Evolutionary conservation across 2,888 invertebrate genomes (phyloP).

Genomic region (Julus scanicus): DNA sequence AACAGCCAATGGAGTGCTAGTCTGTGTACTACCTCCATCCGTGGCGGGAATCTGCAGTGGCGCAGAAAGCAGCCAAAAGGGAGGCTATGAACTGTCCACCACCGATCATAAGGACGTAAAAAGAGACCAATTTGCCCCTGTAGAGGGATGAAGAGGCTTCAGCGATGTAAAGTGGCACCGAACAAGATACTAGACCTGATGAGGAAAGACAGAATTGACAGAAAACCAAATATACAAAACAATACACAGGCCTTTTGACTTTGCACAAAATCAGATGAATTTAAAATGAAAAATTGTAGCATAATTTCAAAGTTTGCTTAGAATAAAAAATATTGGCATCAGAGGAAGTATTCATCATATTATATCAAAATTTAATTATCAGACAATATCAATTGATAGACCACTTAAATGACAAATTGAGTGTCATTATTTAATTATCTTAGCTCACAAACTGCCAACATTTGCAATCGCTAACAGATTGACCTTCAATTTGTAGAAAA

Average conservation of each 20-base stretch:
- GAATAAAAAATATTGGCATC: too few species aligned
- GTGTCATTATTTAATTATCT: too few species aligned
- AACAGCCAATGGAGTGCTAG: constrained; percentile 26
- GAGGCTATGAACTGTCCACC: constrained; percentile 57
- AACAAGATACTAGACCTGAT: constrained; percentile 56
- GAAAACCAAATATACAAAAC: constrained; percentile 20
- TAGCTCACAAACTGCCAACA: too few species aligned
- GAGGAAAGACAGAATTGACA: constrained; percentile 36
- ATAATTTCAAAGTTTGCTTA: too few species aligned
- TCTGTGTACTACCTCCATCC: constrained; percentile 57
- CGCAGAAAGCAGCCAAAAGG: constrained; percentile 53
- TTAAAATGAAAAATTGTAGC: too few species aligned
- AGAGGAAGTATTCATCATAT: too few species aligned
- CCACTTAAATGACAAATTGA: too few species aligned
- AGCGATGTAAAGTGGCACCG: constrained; percentile 60
- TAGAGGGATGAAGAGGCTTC: constrained; percentile 57
- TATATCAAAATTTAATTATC: too few species aligned
- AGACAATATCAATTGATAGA: too few species aligned
- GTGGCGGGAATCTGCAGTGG: constrained; percentile 46
- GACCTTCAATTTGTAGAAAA: too few species aligned
- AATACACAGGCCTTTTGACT: background rate
- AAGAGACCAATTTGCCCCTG: constrained; percentile 57
- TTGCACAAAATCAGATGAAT: background rate
- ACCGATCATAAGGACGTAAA: constrained; percentile 56
- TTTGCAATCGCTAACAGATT: too few species aligned